Base-by-base conservation (phyloP, 2,113 vertebrate species). In the Erythrolamprus reginae region DNA sequence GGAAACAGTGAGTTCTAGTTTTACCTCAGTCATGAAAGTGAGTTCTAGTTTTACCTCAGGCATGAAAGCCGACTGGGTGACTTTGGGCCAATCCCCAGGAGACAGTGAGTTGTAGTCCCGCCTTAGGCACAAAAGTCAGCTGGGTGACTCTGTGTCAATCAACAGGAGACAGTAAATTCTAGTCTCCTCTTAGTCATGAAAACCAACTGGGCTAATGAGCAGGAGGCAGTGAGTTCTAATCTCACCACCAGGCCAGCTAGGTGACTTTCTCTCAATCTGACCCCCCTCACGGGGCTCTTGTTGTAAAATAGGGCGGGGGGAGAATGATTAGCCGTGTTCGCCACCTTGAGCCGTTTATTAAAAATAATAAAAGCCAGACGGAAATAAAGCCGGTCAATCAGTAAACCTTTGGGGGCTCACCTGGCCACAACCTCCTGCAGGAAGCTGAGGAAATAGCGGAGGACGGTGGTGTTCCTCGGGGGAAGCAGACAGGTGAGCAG, bases 401-500 rank as follows among this genome's bases (percentile, higher is more conserved):
- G n/a, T n/a, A n/a, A 5, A n/a, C 28, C 4, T 52, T 10, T 3
- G 5, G 5, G 1, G 58, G 33, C n/a, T 58, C 26, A 97, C 96
- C 96, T 96, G 87, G 91, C 86, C 5, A 95, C 95, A 5, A 96
- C 95, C 1, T 52, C 92, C 45, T 92, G 91, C 38, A 97, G 94
- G 85, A 97, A 97, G 85, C 90, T 87, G 82, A 95, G 96, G 89
- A 96, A 47, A 55, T 96, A 97, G 50, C 93, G 90, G 10, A 97
- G 93, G 26, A 92, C 77, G 19, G 33, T 53, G 3, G 91, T 55
- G 24, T 93, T 92, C 3, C 70, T 42, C 3, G 88, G 21, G 9
- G 94, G 95, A 13, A 97, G 94, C 56, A 97, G 92, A 17, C 96
- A 94, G 6, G 94, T 97, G 42, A 97, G 90, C 82, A 96, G 91